A percentile compares a stretch with the other conserved stretches of the same genome.
Conservation (phyloP, 2,113 vertebrate species). For the Polypterus senegalus region DNA sequence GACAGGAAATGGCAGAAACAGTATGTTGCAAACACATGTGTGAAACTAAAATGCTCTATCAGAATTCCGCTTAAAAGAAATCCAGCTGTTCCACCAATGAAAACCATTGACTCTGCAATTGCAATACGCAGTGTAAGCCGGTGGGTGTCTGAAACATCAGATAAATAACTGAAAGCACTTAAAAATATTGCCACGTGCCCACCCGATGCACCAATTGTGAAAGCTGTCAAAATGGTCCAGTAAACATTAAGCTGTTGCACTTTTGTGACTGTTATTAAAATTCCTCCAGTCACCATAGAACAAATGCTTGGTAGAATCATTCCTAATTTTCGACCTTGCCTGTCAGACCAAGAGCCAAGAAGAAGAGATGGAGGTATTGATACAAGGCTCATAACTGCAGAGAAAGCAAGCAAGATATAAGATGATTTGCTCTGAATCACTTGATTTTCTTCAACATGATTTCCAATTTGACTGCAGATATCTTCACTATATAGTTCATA, state of each 20-base stretch:
- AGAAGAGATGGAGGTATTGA: constrained; percentile 35
- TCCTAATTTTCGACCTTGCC: constrained; percentile 27
- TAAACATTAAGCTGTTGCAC: constrained; percentile 24
- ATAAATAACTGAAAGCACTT: constrained; percentile 39
- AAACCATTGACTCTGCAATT: constrained; percentile 38
- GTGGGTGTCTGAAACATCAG: constrained; percentile 26
- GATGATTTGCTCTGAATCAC: constrained; percentile 25
- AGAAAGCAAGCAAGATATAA: constrained; percentile 29
- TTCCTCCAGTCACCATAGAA: constrained; percentile 22
- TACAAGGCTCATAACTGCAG: constrained; percentile 22
- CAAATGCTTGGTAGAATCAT: constrained; percentile 31
- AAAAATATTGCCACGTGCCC: constrained; percentile 33
- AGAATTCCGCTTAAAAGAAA: constrained; percentile 32
- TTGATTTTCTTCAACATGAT: constrained; percentile 16
- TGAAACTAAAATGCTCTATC: constrained; percentile 22
- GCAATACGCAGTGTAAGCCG: constrained; percentile 32
- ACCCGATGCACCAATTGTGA: constrained; percentile 29
- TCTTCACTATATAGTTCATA: constrained; percentile 19
- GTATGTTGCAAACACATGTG: constrained; percentile 19
- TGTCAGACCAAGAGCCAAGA: constrained; percentile 42
- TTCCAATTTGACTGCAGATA: constrained; percentile 19
- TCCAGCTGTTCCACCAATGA: constrained; percentile 34
- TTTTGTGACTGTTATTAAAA: constrained; percentile 25
- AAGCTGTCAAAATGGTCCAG: constrained; percentile 24
- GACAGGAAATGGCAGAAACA: constrained; percentile 24